Percentiles rank a stretch among this genome's conserved stretches.
Conservation (phyloP, 1,140 invertebrate species). For the Lordiphosa clarofinis region DNA sequence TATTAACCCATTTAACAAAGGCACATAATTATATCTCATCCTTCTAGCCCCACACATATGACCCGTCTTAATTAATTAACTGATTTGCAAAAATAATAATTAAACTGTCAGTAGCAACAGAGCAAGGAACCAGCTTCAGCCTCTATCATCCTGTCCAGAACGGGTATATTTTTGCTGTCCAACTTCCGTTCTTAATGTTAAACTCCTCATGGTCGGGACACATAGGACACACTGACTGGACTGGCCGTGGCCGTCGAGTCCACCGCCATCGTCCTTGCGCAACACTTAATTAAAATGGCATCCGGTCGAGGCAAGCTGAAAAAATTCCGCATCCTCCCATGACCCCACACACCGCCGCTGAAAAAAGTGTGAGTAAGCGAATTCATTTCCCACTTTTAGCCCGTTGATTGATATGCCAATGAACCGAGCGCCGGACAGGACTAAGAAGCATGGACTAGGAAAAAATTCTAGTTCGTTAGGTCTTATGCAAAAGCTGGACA, state of each 20-base stretch:
- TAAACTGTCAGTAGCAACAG: conserved; percentile 61
- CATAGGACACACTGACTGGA: conserved; percentile 23
- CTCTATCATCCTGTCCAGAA: conserved; percentile 8
- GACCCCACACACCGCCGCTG: conserved; percentile 18
- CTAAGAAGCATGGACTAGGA: conserved; percentile 36
- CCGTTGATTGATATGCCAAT: conserved; percentile 74
- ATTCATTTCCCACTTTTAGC: conserved; percentile 70
- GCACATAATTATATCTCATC: background rate
- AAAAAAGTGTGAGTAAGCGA: conserved; percentile 63
- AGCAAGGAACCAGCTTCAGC: conserved; percentile 25
- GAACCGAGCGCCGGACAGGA: conserved; percentile 42
- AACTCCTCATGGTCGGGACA: conserved; percentile 50
- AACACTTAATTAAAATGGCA: conserved; percentile 75
- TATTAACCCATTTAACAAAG: too few relatives aligned
- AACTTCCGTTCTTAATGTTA: conserved; percentile 59
- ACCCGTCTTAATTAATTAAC: conserved; percentile 59
- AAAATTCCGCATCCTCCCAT: conserved; percentile 30
- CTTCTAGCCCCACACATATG: background rate
- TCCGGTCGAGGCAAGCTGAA: conserved; percentile 53
- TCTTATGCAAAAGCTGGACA: conserved; percentile 69
- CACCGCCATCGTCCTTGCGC: conserved; percentile 34
- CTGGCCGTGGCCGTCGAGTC: conserved; percentile 12
- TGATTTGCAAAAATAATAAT: conserved; percentile 68
- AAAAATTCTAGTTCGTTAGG: conserved; percentile 74
- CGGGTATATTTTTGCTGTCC: conserved; percentile 8